These are phyloP conservation scores for Amazona guildingii DNA, from an alignment of 2,113 vertebrate species.

Conservation along the genomic window DNA sequence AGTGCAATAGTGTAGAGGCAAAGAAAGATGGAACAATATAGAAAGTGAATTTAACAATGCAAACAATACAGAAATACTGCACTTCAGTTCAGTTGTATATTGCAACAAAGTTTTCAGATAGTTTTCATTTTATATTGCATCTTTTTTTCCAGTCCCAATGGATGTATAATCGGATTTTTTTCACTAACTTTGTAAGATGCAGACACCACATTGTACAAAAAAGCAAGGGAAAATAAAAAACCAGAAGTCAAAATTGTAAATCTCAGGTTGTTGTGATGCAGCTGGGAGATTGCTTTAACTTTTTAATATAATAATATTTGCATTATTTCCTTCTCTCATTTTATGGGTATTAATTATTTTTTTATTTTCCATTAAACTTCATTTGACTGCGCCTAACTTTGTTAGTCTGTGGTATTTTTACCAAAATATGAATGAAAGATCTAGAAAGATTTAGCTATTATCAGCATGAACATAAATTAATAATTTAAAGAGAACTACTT, in stretches of 20 bases:
- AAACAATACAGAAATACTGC: not conserved
- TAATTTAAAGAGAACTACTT: not conserved
- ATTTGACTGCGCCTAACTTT: not conserved
- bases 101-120: not conserved
- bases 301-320: not conserved
- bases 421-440: not conserved
- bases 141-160: not conserved
- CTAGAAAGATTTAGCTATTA: not conserved
- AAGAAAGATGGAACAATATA: not conserved
- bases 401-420: not conserved
- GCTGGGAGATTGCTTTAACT: not conserved
- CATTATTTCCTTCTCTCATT: not conserved
- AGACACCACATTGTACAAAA: not conserved
- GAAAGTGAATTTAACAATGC: not conserved
- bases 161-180: not conserved
- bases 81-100: not conserved
- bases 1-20: not conserved
- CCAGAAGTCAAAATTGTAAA: not conserved
- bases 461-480: not conserved
- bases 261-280: not conserved
- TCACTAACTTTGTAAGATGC: not conserved
- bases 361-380: not conserved
- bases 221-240: not conserved
- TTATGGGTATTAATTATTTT: not conserved
- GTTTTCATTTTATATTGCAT: not conserved